Evolutionary conservation across 1,140 invertebrate genomes (phyloP).

Genomic region (Microplitis mediator): DNA sequence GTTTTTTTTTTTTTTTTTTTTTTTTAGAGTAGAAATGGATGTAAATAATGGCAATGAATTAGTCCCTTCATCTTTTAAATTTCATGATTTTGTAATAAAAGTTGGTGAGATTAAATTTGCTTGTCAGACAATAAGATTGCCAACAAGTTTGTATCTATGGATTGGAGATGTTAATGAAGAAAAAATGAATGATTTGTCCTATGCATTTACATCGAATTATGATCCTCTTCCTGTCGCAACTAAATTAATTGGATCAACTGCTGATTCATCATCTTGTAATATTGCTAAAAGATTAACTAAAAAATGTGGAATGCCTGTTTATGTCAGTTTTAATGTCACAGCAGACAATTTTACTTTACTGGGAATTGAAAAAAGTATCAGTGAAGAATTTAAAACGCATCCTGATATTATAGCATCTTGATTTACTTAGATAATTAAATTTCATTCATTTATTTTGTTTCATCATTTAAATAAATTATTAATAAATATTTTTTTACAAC

Average conservation of each 20-base stretch:
- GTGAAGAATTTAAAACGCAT: slow-evolving; percentile 48
- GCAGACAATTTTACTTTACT: slow-evolving; percentile 42
- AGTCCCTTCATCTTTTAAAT: slow-evolving; percentile 47
- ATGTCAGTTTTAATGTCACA: slow-evolving; percentile 57
- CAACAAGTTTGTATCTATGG: slow-evolving; percentile 55
- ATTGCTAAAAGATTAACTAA: slow-evolving; percentile 53
- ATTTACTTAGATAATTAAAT: slow-evolving; percentile 4
- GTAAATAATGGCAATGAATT: slow-evolving; percentile 21
- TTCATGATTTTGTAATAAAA: slow-evolving; percentile 47
- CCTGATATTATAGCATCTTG: slow-evolving; percentile 30
- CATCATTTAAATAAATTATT: neutral
- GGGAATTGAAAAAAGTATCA: slow-evolving; percentile 50
- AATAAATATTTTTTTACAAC: too few species aligned
- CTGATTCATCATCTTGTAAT: slow-evolving; percentile 46
- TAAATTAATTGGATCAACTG: slow-evolving; percentile 51
- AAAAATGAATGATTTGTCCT: slow-evolving; percentile 51
- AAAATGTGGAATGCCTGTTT: slow-evolving; percentile 52
- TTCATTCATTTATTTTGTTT: neutral
- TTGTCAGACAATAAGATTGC: slow-evolving; percentile 56
- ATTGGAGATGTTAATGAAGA: slow-evolving; percentile 44
- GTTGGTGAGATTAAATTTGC: slow-evolving; percentile 46
- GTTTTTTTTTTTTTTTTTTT: neutral
- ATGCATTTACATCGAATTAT: slow-evolving; percentile 47
- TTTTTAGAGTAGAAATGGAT: neutral
- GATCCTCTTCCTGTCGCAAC: slow-evolving; percentile 50